phyloP scores from a whole-genome alignment of 2,113 vertebrate species.

The Microcebus griseorufus region DNA sequence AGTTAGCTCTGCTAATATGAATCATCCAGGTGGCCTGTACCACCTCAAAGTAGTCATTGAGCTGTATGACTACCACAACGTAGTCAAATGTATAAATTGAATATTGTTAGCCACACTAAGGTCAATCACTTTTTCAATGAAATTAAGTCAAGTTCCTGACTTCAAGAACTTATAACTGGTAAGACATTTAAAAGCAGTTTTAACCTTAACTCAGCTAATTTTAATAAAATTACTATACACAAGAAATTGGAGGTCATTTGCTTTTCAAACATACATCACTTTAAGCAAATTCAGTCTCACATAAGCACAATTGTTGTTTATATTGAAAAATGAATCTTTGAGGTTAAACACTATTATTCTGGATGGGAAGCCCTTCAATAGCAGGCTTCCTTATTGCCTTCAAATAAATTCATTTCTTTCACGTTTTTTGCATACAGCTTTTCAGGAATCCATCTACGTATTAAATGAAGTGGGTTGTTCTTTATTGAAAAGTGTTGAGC shows the following conservation, averaged over 20 bases:
- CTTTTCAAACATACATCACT: neutral
- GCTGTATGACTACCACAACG: neutral
- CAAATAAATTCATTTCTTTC: conserved; percentile 34
- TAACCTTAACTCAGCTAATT: conserved; percentile 1
- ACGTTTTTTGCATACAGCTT: neutral
- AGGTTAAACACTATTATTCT: conserved; percentile 30
- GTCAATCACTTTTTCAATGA: neutral
- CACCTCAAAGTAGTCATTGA: neutral
- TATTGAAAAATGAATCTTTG: conserved; percentile 19
- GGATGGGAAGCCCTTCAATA: neutral
- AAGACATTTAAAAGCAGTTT: neutral
- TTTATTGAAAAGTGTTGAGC: neutral
- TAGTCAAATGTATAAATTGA: neutral
- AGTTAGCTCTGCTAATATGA: neutral
- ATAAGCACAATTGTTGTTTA: neutral
- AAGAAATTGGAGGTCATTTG: neutral
- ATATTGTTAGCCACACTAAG: neutral
- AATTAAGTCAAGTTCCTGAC: neutral
- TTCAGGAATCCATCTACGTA: neutral
- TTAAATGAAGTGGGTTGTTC: neutral
- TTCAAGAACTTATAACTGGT: neutral
- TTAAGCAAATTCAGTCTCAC: conserved; percentile 42
- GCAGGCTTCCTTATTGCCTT: neutral
- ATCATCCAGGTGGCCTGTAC: neutral
- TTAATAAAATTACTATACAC: neutral